Evolutionary conservation across 2,113 vertebrate genomes (phyloP), one percentile per base, ranked within the genome.

Genomic region (Daphoenositta chrysoptera): DNA sequence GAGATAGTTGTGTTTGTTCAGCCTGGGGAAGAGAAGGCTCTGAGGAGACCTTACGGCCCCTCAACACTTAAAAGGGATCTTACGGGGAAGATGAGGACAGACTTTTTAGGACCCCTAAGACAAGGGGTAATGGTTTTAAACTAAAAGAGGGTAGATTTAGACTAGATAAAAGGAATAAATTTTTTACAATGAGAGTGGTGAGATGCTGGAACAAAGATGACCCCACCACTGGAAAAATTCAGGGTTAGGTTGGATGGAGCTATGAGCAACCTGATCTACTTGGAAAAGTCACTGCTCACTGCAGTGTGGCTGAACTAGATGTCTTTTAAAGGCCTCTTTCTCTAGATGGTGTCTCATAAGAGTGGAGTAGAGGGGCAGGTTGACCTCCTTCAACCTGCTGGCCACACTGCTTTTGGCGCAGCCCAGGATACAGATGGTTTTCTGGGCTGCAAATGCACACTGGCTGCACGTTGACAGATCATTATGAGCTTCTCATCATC

Each of bases 41-140:
- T 4, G 1, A 44, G 33, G 2, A 64, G 14, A 61, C 6, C 1
- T 19, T 9, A 30, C 1, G 6, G 33, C 7, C 40, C 40, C 48
- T 54, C 45, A 71, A 1, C 37, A 64, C 4, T 37, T 31, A 7
- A 37, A 37, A 58, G n/a, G 8, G 17, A 26, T 24, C 31, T 24
- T 51, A 60, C 8, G 47, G 20, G 42, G 82, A 71, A 71, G 40
- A 64, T 6, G 4, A 35, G 9, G 15, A 48, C 8, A 66, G 20
- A n/a, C 8, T 13, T 70, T 75, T 83, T 26, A 60, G 7, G 21
- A 28, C 4, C 17, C 18, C 21, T 50, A 27, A 20, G 39, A 73
- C 14, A 48, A 54, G 33, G 6, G 19, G 6, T n/a, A 28, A 53
- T 5, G 8, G 21, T 40, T 72, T 78, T 60, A 89, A 89, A 72